Evolutionary conservation across 2,888 invertebrate species (phyloP), one percentile per base, ranked within the genome.

Genomic region (Synanthedon myopaeformis): DNA sequence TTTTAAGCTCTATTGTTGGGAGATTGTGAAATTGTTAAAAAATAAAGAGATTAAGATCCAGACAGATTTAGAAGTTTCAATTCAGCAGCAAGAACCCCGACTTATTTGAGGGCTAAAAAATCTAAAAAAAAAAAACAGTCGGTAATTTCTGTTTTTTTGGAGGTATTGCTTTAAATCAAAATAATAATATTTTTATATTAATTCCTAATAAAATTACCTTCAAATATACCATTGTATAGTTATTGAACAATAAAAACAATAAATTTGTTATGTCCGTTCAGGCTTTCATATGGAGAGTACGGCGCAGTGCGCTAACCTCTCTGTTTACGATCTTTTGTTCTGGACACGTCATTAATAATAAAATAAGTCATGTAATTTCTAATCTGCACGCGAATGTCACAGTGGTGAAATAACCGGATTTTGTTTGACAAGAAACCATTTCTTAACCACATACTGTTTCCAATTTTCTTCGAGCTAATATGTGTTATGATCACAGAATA

Each of bases 291-390:
- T 35, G 35, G 35, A 35, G 35, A 35, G 35, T 35, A 35, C 35
- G 10, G 10, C 35, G 35, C 35, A 35, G 35, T 35, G 8, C 35
- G 35, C 14, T 45, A 45, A 45, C 45, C 12, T 45, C 13, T 42
- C 42, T 12, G n/a, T 13, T 11, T 45, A 45, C 13, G 45, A n/a
- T 14, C 45, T 12, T n/a, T 45, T 45, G 45, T 45, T 45, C n/a
- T n/a, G 5, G 13, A 45, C 12, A 45, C 6, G 13, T 45, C 12
- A 14, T 45, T 45, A 45, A 45, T 45, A 45, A 55, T 56, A 55
- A 49, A 45, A 52, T 52, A 52, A 55, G 54, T 53, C 45, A 45
- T 6, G 14, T 45, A 45, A 45, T 45, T 45, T 45, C 13, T 45
- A 13, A 45, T 45, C 45, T 45, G n/a, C 45, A 45, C 11, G 14